phyloP scores from a whole-genome alignment of 2,888 invertebrate species.

The Andrena fulva region DNA sequence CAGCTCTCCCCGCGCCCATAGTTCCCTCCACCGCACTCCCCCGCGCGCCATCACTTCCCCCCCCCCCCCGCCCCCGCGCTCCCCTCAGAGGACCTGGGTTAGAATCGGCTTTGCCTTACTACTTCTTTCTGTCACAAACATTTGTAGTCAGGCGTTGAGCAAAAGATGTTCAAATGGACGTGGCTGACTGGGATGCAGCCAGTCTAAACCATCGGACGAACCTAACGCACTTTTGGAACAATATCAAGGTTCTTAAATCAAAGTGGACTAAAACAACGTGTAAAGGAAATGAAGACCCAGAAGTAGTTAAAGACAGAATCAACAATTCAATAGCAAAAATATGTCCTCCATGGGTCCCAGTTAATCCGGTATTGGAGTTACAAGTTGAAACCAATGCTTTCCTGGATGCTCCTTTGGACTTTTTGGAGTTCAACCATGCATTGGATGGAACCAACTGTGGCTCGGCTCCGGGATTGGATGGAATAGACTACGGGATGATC shows the following conservation, averaged over 20 bases:
- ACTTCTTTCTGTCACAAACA: no score
- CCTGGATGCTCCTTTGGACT: background rate
- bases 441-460: background rate
- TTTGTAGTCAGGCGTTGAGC: no score
- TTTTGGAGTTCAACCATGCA: background rate
- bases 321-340: background rate
- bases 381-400: background rate
- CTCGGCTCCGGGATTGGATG: background rate
- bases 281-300: background rate
- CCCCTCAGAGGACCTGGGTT: no score
- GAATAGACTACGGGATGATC: background rate
- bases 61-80: no score
- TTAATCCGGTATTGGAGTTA: background rate
- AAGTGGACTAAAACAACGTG: background rate
- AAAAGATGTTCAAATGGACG: no score
- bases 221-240: background rate
- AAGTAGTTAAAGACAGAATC: background rate
- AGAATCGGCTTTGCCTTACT: no score
- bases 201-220: background rate
- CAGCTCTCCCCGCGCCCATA: no score
- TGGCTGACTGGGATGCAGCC: no score
- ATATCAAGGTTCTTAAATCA: background rate
- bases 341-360: conserved; percentile 7
- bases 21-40: no score
- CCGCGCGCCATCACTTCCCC: no score